These are phyloP conservation scores for Syrrhaptes paradoxus DNA, from an alignment of 2,113 vertebrate genomes.

Conservation along the genomic window DNA sequence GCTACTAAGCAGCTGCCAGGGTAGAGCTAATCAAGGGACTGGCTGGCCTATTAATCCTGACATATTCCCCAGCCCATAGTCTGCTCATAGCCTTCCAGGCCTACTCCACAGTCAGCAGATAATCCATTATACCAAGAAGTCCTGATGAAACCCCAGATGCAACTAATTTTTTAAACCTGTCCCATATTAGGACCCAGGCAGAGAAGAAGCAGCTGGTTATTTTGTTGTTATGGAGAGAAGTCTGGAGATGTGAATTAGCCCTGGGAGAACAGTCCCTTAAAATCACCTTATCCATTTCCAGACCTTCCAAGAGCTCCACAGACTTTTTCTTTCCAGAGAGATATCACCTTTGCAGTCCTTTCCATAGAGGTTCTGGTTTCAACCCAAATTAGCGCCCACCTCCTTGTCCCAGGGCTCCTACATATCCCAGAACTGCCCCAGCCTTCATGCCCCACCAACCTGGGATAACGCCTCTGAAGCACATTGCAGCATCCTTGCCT, in stretches of 20 bases:
- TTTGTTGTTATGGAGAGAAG: neutral
- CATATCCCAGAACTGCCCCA: neutral
- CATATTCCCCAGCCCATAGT: neutral
- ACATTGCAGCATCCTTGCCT: neutral
- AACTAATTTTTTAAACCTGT: neutral
- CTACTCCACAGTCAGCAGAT: neutral
- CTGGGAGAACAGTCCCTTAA: neutral
- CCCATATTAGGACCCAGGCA: neutral
- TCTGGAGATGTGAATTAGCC: neutral
- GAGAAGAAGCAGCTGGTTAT: neutral
- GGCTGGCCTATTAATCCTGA: conserved; percentile 10
- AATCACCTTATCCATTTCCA: neutral
- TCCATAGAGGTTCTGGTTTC: neutral
- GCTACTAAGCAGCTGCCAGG: conserved; percentile 34
- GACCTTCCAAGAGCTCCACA: neutral
- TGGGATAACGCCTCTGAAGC: neutral
- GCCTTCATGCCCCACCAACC: neutral
- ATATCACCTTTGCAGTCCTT: neutral
- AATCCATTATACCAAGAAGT: neutral
- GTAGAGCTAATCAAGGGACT: conserved; percentile 16
- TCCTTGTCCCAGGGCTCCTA: neutral
- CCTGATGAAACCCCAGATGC: neutral
- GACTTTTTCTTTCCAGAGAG: neutral
- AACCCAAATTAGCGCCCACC: neutral
- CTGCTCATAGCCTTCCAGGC: neutral